Evolutionary conservation across 2,113 vertebrate genomes (phyloP), one percentile per base, ranked within the genome.

Genomic region (Capreolus pygargus): DNA sequence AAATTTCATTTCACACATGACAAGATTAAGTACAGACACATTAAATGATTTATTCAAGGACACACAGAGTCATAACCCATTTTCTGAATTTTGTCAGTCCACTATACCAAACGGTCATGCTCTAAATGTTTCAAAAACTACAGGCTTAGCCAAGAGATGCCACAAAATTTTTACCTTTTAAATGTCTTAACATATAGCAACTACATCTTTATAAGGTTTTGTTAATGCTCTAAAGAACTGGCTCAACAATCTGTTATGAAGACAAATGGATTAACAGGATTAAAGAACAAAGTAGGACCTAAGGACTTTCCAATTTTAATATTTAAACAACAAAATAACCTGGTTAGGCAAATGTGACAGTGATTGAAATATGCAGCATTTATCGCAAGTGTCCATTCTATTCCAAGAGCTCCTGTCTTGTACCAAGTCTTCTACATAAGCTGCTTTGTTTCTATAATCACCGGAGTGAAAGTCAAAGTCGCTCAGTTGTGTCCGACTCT

Each of bases 191-290:
- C 6, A 27, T 85, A 61, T 45, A 86, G 14, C 47, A 95, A 95
- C 12, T 47, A 54, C 9, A 52, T 36, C 57, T 83, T 91, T 95
- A 57, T 33, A 86, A 50, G 14, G 45, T 96, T 97, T 81, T 70
- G 92, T 45, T 76, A 67, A 30, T 54, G 92, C n/a, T 92, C 55
- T 97, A 79, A 98, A 91, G 30, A 91, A 95, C 19, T 92, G 28
- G 23, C 27, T 74, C 84, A 95, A 88, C 33, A 79, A 89, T 39
- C 89, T 74, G 55, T 30, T 83, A 92, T n/a, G 50, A 94, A 92
- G 85, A 95, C 16, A 89, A 97, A 83, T 52, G 45, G 8, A 57
- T 36, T 78, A 94, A 92, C 1, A 94, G 25, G 30, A 97, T 82
- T 90, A 74, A 97, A 87, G 39, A 94, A 92, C 52, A 91, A 70